These are phyloP conservation scores for Hydrochoerus hydrochaeris DNA, from an alignment of 2,113 vertebrate species.

Conservation along the genomic window DNA sequence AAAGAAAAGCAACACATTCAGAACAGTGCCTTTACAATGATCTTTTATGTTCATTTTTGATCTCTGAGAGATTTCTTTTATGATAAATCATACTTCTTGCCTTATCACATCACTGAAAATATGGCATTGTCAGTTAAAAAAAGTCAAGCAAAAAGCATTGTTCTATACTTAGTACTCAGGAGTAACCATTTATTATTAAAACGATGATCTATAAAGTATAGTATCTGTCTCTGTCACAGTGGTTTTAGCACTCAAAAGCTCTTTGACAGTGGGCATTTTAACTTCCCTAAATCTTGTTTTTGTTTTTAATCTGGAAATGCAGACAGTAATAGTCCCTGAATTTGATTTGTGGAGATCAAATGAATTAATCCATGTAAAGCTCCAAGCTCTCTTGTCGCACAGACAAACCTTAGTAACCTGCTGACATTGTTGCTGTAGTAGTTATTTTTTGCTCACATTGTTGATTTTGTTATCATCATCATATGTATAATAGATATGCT, in stretches of 20 bases:
- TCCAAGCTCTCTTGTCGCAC: background rate
- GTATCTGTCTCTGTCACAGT: background rate
- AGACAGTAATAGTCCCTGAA: background rate
- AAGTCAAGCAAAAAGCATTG: slow-evolving; percentile 3
- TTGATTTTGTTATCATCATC: background rate
- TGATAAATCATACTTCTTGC: background rate
- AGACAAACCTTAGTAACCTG: background rate
- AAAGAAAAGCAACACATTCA: background rate
- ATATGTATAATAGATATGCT: background rate
- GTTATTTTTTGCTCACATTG: background rate
- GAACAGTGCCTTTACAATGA: background rate
- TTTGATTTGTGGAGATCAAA: background rate
- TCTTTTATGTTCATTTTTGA: background rate
- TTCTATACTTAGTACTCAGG: background rate
- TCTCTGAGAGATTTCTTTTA: background rate
- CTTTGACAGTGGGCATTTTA: background rate
- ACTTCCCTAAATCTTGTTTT: background rate
- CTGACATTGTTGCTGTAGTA: background rate
- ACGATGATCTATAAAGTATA: background rate
- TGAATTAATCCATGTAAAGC: background rate
- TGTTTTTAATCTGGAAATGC: background rate
- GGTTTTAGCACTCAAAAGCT: background rate
- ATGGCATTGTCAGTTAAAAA: background rate
- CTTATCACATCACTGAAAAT: background rate
- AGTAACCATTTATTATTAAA: slow-evolving; percentile 38